These are phyloP conservation scores for Sphecodes monilicornis DNA, from an alignment of 2,888 invertebrate species.

Conservation along the genomic window DNA sequence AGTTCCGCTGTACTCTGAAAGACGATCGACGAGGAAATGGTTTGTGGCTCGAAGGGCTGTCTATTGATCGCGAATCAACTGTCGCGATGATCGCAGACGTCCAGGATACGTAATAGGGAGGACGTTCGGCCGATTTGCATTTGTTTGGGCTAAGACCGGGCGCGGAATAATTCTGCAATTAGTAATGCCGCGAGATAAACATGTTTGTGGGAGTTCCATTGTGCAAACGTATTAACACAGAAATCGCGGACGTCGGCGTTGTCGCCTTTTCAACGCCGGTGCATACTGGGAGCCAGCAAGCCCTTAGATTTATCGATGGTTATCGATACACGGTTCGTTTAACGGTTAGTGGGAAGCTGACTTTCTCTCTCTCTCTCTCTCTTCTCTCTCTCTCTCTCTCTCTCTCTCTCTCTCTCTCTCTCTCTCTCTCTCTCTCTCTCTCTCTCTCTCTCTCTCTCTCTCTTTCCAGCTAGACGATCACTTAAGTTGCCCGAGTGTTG, in stretches of 20 bases:
- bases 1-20: no score
- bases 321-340: conserved; percentile 56
- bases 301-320: conserved; percentile 50
- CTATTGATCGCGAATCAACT: conserved; percentile 28
- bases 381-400: no score
- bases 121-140: conserved; percentile 59
- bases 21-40: neutral
- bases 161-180: conserved; percentile 64
- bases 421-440: no score
- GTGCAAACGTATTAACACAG: conserved; percentile 20
- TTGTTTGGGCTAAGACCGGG: conserved; percentile 59
- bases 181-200: conserved; percentile 66
- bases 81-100: conserved; percentile 16
- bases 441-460: neutral
- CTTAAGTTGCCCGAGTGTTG: conserved; percentile 42
- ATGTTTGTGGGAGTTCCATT: conserved; percentile 29
- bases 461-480: conserved; percentile 26
- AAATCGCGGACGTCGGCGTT: conserved; percentile 19
- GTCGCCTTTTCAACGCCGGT: conserved; percentile 35
- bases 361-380: neutral
- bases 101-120: conserved; percentile 11
- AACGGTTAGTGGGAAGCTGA: conserved; percentile 40
- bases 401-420: no score
- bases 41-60: no score
- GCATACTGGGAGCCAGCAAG: conserved; percentile 35